Conservation (phyloP, 2,113 vertebrate species). For the Puma concolor region DNA sequence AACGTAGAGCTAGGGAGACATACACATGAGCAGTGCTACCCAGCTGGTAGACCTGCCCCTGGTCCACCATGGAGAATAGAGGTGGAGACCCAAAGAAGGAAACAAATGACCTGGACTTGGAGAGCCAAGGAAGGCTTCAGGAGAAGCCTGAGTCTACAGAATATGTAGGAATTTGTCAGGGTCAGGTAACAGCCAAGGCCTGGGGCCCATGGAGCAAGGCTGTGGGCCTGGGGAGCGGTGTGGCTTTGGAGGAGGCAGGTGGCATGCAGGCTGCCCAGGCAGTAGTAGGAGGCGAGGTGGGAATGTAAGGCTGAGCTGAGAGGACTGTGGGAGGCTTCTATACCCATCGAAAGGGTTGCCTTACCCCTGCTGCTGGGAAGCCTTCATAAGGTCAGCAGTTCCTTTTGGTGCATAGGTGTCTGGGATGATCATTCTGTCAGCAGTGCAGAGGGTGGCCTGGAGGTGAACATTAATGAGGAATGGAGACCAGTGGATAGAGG, state of each 20-base stretch:
- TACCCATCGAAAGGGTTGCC: neutral
- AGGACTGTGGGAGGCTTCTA: neutral
- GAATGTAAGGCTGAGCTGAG: neutral
- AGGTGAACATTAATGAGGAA: neutral
- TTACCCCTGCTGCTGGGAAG: neutral
- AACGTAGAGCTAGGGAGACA: neutral
- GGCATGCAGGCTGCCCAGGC: neutral
- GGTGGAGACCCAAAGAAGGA: neutral
- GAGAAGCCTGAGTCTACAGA: neutral
- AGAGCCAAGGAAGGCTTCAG: too few relatives aligned
- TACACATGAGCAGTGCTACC: fast-evolving
- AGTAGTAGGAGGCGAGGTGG: neutral
- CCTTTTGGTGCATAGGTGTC: neutral
- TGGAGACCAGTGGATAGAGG: neutral
- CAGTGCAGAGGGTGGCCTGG: neutral
- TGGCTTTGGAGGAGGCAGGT: fast-evolving
- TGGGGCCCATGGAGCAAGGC: fast-evolving
- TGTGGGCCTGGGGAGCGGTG: neutral
- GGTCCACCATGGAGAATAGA: fast-evolving
- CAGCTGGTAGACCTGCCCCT: fast-evolving
- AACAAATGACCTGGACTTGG: neutral
- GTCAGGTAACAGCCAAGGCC: neutral
- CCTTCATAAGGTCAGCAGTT: neutral
- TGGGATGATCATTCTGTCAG: fast-evolving
- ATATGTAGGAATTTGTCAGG: neutral